Conservation (phyloP, 1,140 invertebrate genomes). For the Neuroterus valhalla region DNA sequence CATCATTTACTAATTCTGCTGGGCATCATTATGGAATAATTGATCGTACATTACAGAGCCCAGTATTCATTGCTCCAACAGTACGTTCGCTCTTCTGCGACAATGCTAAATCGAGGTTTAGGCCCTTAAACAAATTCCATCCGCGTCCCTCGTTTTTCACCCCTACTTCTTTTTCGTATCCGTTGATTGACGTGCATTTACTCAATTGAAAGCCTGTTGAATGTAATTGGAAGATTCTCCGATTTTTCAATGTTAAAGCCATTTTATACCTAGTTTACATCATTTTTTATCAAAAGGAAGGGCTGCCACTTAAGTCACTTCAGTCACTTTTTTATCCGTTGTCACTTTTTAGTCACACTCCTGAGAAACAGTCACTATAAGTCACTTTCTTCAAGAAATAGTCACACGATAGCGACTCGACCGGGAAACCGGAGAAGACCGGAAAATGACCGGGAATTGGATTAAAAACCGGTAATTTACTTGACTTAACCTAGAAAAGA, state of each 20-base stretch:
- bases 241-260: background rate
- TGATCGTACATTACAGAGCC: slow-evolving; percentile 37
- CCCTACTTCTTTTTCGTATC: background rate
- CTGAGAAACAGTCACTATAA: no score
- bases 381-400: no score
- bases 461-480: no score
- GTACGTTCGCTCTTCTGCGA: slow-evolving; percentile 4
- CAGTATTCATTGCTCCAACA: slow-evolving; percentile 39
- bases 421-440: no score
- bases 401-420: no score
- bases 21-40: slow-evolving; percentile 6
- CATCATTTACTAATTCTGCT: background rate
- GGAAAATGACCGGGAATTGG: no score
- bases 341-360: no score
- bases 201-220: background rate
- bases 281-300: no score
- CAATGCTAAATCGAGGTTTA: slow-evolving; percentile 20
- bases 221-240: background rate
- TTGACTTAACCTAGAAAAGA: no score
- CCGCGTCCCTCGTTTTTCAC: slow-evolving; percentile 9
- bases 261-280: background rate
- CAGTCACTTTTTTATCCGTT: no score
- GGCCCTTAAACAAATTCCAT: slow-evolving; percentile 2
- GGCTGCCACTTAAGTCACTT: no score
- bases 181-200: background rate